Percentiles rank a stretch among this genome's conserved stretches.
These are phyloP conservation scores for Ceratoteleas bidentatus DNA, from an alignment of 1,140 invertebrate species.

Conservation along the genomic window DNA sequence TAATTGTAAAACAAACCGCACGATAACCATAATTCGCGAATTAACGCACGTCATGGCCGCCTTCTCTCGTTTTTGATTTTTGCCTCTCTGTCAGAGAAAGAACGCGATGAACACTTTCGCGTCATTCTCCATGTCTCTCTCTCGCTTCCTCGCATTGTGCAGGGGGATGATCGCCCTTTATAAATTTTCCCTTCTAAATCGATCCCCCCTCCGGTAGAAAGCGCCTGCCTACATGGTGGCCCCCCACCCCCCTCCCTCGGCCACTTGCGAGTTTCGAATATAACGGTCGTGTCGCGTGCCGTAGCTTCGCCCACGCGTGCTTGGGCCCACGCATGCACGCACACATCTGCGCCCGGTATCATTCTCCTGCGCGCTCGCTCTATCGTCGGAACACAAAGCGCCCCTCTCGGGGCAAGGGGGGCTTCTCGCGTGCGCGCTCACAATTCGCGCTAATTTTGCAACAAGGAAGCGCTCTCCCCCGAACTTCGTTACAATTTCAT, in stretches of 20 bases:
- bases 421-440: constrained; percentile 42
- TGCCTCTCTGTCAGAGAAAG: constrained; percentile 3
- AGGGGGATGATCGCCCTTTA: constrained; percentile 57
- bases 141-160: too few species aligned
- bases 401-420: not conserved
- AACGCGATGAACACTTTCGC: too few species aligned
- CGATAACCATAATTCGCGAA: constrained; percentile 38
- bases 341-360: constrained; percentile 46
- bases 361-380: constrained; percentile 22
- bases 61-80: constrained; percentile 31
- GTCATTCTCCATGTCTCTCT: too few species aligned
- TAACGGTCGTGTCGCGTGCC: constrained; percentile 82
- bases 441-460: constrained; percentile 58
- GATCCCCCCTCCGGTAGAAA: constrained; percentile 51
- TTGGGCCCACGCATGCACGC: constrained; percentile 69
- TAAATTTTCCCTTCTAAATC: constrained; percentile 72
- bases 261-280: constrained; percentile 73
- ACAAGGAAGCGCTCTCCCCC: constrained; percentile 35
- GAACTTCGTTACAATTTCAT: constrained; percentile 53
- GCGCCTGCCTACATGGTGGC: constrained; percentile 34
- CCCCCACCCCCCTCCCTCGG: constrained; percentile 35
- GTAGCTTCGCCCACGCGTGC: constrained; percentile 80
- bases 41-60: constrained; percentile 23
- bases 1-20: constrained; percentile 29
- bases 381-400: constrained; percentile 26